Conservation (phyloP, 2,113 vertebrate species). For the Strix aluco region DNA sequence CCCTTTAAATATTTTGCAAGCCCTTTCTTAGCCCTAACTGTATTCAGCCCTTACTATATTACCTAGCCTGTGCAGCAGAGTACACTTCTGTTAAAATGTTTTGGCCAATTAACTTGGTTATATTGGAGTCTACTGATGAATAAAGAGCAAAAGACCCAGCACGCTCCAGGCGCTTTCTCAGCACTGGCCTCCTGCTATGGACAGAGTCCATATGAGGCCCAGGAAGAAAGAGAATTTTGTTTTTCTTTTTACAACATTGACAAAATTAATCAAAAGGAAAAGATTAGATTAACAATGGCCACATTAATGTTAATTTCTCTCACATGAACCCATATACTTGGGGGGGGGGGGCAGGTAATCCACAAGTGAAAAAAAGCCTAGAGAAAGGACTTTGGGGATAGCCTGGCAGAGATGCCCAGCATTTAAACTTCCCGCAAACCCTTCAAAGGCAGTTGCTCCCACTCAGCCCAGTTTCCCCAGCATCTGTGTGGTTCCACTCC, state of each 20-base stretch:
- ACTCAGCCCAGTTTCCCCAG: not conserved
- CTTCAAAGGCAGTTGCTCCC: not conserved
- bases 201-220: not conserved
- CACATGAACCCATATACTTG: not conserved
- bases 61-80: not conserved
- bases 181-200: not conserved
- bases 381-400: not conserved
- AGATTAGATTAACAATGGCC: not conserved
- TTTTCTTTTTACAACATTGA: not conserved
- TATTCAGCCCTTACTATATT: not conserved
- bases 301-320: not conserved
- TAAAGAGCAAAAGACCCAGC: not conserved
- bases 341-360: not conserved
- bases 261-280: not conserved
- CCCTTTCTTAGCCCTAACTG: not conserved
- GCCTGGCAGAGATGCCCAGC: accelerated
- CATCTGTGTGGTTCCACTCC: not conserved
- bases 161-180: not conserved
- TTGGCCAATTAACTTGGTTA: not conserved
- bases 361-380: not conserved
- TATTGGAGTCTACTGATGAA: not conserved
- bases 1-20: slow-evolving; percentile 2
- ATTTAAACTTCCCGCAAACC: not conserved
- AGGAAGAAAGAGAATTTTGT: not conserved
- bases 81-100: not conserved